These are phyloP conservation scores for Luffia ferchaultella DNA, from an alignment of 2,888 invertebrate genomes.

Conservation along the genomic window DNA sequence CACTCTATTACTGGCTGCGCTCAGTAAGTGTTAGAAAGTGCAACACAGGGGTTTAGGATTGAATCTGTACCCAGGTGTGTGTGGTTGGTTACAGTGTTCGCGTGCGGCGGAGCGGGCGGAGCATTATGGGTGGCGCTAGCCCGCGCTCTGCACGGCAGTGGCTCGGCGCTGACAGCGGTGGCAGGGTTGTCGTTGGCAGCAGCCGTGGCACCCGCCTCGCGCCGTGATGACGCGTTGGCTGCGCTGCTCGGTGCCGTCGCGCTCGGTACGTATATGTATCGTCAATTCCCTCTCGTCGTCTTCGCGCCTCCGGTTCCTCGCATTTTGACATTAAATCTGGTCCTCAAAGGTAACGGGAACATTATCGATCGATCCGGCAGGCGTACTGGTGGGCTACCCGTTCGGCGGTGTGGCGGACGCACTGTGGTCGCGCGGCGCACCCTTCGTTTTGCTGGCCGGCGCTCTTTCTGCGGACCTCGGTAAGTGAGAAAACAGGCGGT, in stretches of 20 bases:
- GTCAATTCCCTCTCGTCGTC: not conserved
- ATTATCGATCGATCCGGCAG: too few species aligned
- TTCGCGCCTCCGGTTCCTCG: not conserved
- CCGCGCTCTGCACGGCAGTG: conserved; percentile 37
- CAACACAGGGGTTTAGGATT: not conserved
- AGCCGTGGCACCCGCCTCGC: conserved; percentile 23
- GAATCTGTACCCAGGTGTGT: too few species aligned
- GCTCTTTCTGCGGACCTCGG: conserved; percentile 34
- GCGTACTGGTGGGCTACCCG: conserved; percentile 52
- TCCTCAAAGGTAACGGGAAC: not conserved
- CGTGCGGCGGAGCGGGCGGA: conserved; percentile 17
- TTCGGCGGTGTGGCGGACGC: conserved; percentile 43
- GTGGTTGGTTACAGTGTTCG: conserved; percentile 14
- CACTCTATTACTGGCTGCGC: conserved; percentile 31
- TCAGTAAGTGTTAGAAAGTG: conserved; percentile 18
- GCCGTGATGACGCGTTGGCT: conserved; percentile 27
- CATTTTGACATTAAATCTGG: not conserved
- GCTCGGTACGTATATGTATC: conserved; percentile 26
- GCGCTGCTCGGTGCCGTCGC: conserved; percentile 49
- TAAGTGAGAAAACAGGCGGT: too few species aligned
- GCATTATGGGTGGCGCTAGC: conserved; percentile 13
- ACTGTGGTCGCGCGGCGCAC: conserved; percentile 37
- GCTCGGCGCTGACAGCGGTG: conserved; percentile 38
- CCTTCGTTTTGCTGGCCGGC: conserved; percentile 37
- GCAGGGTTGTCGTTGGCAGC: conserved; percentile 40